These are phyloP conservation scores for Catharus minimus DNA, from an alignment of 2,113 vertebrate species.

Conservation along the genomic window DNA sequence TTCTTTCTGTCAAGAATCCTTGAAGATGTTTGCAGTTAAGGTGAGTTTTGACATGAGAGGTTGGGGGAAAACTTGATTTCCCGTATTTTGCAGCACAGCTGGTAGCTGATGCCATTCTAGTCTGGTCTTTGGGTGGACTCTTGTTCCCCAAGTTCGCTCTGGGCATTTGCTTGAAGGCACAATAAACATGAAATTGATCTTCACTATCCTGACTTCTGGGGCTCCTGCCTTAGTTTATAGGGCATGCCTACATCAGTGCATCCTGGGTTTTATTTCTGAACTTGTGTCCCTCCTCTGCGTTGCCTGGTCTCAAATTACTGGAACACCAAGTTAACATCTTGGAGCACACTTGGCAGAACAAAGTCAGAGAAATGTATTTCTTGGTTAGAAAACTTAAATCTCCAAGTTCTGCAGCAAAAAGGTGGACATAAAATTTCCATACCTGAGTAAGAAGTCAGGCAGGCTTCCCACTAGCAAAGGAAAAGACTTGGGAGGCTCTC, in stretches of 20 bases:
- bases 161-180: not conserved
- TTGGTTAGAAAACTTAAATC: not conserved
- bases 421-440: not conserved
- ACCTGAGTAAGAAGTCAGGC: not conserved
- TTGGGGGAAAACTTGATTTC: not conserved
- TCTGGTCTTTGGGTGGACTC: not conserved
- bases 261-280: constrained; percentile 18
- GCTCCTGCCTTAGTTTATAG: not conserved
- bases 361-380: not conserved
- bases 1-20: not conserved
- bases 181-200: not conserved
- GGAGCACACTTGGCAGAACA: not conserved
- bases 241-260: not conserved
- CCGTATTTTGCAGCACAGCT: not conserved
- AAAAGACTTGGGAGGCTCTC: not conserved
- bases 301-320: constrained; percentile 47
- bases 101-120: not conserved
- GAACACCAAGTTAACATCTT: constrained; percentile 20
- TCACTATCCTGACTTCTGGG: not conserved
- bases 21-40: not conserved
- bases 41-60: not conserved
- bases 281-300: not conserved
- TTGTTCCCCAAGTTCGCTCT: not conserved
- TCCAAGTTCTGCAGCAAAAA: not conserved
- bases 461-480: not conserved